phyloP scores from a whole-genome alignment of 2,797 vertebrate species.

The Onychomys torridus region DNA sequence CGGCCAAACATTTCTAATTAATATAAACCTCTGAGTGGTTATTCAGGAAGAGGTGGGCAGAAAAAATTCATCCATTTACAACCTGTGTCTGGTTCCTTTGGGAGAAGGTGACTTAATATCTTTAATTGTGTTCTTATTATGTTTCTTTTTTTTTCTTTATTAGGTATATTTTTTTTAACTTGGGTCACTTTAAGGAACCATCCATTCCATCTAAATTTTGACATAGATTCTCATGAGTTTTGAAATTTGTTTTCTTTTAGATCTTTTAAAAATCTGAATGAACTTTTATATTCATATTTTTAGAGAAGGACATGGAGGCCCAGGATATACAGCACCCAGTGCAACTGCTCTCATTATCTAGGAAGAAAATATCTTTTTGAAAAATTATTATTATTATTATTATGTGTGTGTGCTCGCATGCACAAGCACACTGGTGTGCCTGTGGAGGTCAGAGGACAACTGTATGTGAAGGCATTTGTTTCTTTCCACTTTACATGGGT shows the following conservation, averaged over 20 bases:
- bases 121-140: background rate
- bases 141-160: background rate
- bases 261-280: background rate
- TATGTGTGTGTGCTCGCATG: too few relatives aligned
- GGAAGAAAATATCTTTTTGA: background rate
- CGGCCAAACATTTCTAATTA: too few relatives aligned
- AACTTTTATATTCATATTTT: background rate
- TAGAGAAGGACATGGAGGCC: background rate
- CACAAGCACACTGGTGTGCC: background rate
- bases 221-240: background rate
- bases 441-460: background rate
- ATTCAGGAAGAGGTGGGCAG: too few relatives aligned
- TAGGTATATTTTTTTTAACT: background rate
- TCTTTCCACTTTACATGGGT: background rate
- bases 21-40: too few relatives aligned
- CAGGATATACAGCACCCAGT: background rate
- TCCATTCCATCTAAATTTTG: constrained; percentile 7
- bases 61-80: too few relatives aligned
- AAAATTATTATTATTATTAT: background rate
- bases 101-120: background rate
- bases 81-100: background rate
- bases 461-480: background rate
- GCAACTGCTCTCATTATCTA: background rate
- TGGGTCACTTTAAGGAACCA: background rate
- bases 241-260: constrained; percentile 1